phyloP scores from a whole-genome alignment of 2,888 invertebrate species.

The Pristionchus entomophagus region DNA sequence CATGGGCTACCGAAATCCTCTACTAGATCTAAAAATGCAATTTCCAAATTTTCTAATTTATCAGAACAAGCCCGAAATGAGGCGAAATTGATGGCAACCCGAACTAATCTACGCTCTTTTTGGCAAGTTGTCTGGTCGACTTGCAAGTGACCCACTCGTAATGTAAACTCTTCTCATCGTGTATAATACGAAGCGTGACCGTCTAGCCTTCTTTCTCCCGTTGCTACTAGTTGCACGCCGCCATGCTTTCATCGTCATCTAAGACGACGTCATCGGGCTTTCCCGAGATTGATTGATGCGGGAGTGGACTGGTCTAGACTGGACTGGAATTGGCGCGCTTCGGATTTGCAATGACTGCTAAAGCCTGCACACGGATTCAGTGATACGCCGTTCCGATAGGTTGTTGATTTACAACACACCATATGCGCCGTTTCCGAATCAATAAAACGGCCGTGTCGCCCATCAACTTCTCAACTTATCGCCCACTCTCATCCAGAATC shows the following conservation, averaged over 20 bases:
- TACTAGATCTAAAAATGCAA: too few relatives aligned
- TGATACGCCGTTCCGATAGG: too few relatives aligned
- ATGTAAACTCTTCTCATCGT: not conserved
- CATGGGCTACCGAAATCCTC: too few relatives aligned
- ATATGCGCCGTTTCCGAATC: not conserved
- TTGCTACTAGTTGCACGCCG: not conserved
- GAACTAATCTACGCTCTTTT: not conserved
- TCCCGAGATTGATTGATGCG: too few relatives aligned
- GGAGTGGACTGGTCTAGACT: too few relatives aligned
- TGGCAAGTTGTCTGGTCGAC: not conserved
- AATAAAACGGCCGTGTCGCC: constrained; percentile 1
- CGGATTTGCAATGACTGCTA: too few relatives aligned
- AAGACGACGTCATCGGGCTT: not conserved
- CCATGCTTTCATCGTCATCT: not conserved
- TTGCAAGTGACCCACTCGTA: not conserved
- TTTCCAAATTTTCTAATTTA: too few relatives aligned
- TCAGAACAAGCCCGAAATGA: too few relatives aligned
- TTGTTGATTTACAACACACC: too few relatives aligned
- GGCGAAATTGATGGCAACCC: too few relatives aligned
- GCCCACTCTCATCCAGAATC: not conserved
- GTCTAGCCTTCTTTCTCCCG: not conserved
- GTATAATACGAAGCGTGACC: not conserved
- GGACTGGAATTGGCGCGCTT: too few relatives aligned
- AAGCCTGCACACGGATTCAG: too few relatives aligned
- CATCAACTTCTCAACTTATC: not conserved